Evolutionary conservation across 2,888 invertebrate genomes (phyloP), one percentile per base, ranked within the genome.

Genomic region (Agriotes lineatus): DNA sequence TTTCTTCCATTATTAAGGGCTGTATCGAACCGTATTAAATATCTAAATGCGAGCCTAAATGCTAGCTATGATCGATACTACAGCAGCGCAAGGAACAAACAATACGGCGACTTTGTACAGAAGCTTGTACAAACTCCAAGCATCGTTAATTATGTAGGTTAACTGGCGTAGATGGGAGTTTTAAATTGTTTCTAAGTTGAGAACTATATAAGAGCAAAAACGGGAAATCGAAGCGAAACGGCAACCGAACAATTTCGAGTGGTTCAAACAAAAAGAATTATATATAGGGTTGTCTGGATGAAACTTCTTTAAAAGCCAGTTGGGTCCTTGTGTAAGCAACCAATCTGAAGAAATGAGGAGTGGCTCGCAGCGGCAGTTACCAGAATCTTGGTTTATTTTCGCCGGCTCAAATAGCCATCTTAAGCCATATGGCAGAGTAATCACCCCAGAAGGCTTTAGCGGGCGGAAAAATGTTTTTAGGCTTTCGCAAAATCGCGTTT

Each of bases 91-190:
- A 9, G 42, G 14, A 16, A 42, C 18, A 42, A 42, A 39, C 37
- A 39, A 42, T 42, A 42, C 42, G 16, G 14, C 42, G 16, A 42
- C 42, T 42, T 42, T 16, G 22, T 48, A 20, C 48, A 20, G 48
- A 10, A 22, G 20, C 48, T 22, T 30, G 25, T 25, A 33, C 10
- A 52, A 52, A 33, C 52, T 52, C 33, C 18, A 4, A 33, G 52
- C 9, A 33, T 33, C 52, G 25, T 52, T 52, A 52, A 52, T 52
- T 52, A 52, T 52, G 33, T 19, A 52, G 30, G 35, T 33, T 33
- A 52, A 16, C 14, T 42, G 9, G 42, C 16, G 9, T 42, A 7
- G 42, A 42, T 42, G 18, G 16, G 18, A 42, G 16, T 18, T 18
- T 18, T 14, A 42, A 5, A 14, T 16, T 42, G 42, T 42, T 42